Percentiles rank a stretch among this genome's conserved stretches.
These are phyloP conservation scores for Monarcha castaneiventris DNA, from an alignment of 2,113 vertebrate genomes.

Conservation along the genomic window DNA sequence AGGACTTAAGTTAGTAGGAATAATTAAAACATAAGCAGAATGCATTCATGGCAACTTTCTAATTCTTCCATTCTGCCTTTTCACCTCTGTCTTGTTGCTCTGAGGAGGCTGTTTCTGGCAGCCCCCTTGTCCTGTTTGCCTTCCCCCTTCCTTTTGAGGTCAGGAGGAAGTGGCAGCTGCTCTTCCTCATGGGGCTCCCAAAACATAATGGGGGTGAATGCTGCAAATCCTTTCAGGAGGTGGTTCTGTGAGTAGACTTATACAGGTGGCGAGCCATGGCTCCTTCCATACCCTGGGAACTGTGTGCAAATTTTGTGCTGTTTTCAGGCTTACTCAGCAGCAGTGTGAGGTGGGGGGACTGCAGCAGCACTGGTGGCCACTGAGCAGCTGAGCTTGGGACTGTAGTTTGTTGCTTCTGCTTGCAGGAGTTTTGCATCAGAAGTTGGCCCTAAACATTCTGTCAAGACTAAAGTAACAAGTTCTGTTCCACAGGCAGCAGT, in stretches of 20 bases:
- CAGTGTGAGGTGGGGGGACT: background rate
- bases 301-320: fast-evolving
- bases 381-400: background rate
- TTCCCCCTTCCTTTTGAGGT: too few relatives aligned
- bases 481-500: background rate
- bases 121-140: background rate
- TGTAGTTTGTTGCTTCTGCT: background rate
- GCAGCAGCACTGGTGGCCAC: background rate
- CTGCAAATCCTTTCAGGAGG: background rate
- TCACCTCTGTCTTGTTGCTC: background rate
- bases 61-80: background rate
- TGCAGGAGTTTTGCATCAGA: background rate
- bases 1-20: background rate
- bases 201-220: background rate
- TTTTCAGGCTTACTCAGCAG: background rate
- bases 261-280: background rate
- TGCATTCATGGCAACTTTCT: background rate
- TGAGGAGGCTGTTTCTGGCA: background rate
- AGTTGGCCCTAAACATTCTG: background rate
- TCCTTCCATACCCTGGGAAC: background rate
- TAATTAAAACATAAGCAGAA: background rate
- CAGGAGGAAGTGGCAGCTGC: background rate
- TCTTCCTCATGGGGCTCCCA: background rate
- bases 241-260: background rate
- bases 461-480: background rate